Conservation (phyloP, 2,888 invertebrate genomes). For the Ormyrus rosae region DNA sequence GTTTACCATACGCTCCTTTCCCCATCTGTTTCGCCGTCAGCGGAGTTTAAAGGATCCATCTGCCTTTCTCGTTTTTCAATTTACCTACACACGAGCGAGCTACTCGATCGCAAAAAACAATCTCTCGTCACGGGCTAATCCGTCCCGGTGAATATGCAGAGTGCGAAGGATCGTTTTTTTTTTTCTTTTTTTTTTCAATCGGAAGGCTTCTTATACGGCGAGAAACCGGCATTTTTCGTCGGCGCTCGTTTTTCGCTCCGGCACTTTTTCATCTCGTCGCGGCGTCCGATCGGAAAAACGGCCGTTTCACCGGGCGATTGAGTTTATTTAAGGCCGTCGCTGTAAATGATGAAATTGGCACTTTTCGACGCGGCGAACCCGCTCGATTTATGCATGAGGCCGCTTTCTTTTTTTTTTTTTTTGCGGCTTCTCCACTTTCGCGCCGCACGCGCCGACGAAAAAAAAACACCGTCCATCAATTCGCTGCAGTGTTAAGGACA, state of each 20-base stretch:
- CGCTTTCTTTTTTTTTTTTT: not conserved
- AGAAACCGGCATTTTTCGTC: no score
- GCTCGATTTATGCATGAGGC: slow-evolving; percentile 30
- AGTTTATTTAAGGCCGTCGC: slow-evolving; percentile 29
- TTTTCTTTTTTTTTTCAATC: no score
- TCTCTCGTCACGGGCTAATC: not conserved
- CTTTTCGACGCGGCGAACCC: slow-evolving; percentile 29
- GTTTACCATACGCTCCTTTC: slow-evolving; percentile 13
- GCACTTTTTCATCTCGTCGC: not conserved
- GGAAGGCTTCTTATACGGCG: no score
- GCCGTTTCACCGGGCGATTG: not conserved
- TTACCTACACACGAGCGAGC: no score
- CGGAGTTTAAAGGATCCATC: no score
- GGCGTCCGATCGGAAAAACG: not conserved
- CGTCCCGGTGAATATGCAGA: not conserved
- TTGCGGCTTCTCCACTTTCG: not conserved
- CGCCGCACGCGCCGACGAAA: not conserved
- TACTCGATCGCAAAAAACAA: no score
- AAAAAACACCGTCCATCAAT: slow-evolving; percentile 31
- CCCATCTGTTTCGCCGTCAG: not conserved
- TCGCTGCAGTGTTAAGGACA: slow-evolving; percentile 19
- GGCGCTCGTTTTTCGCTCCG: no score
- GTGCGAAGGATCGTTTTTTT: slow-evolving; percentile 5
- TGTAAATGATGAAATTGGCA: slow-evolving; percentile 39
- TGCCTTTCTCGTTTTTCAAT: no score